A percentile compares a stretch with the other conserved stretches of the same genome.
Conservation (phyloP, 2,113 vertebrate species). For the Malaclemys terrapin region DNA sequence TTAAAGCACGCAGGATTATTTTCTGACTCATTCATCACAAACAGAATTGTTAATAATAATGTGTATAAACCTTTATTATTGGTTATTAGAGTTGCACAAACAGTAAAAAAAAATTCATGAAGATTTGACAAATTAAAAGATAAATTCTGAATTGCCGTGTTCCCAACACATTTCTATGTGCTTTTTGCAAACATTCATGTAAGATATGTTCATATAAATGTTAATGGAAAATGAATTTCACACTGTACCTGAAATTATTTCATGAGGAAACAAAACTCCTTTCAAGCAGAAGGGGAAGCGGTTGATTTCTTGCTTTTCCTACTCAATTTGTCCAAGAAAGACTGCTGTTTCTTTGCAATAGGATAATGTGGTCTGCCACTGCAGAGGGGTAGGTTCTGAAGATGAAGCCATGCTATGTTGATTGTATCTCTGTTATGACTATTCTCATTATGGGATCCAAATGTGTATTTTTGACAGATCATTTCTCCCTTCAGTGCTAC, state of each 20-base stretch:
- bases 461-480: neutral
- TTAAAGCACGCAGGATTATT: conserved; percentile 11
- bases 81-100: neutral
- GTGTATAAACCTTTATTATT: neutral
- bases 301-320: neutral
- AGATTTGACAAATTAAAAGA: neutral
- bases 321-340: neutral
- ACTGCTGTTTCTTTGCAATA: neutral
- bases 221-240: neutral
- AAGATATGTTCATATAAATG: neutral
- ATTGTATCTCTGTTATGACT: neutral
- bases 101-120: neutral
- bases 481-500: neutral
- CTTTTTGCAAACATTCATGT: neutral
- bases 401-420: neutral
- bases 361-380: neutral
- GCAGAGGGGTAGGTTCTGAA: neutral
- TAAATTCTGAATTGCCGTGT: neutral
- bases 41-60: neutral
- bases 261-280: neutral
- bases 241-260: conserved; percentile 3
- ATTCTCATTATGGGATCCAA: neutral
- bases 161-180: neutral
- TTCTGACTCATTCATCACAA: neutral
- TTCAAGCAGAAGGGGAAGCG: neutral